phyloP scores from a whole-genome alignment of 2,888 invertebrate species.

The Parelbella ahira region DNA sequence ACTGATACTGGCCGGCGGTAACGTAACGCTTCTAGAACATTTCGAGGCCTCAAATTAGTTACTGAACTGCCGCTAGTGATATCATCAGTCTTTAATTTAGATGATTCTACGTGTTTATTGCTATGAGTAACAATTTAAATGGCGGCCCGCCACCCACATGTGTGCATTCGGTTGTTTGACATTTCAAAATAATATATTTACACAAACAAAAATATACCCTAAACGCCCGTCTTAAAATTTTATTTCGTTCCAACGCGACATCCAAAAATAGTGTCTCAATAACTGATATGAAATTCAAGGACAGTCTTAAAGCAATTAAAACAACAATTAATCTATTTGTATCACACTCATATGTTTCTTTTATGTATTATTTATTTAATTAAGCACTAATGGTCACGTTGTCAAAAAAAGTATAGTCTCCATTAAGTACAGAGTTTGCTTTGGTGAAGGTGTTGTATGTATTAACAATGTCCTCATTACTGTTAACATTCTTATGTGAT shows the following conservation, averaged over 20 bases:
- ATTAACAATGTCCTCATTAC: no score
- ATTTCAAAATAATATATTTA: slow-evolving; percentile 38
- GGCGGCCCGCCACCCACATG: slow-evolving; percentile 58
- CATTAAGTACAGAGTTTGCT: no score
- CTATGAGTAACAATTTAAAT: slow-evolving; percentile 66
- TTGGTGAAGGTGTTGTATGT: no score
- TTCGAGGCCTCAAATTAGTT: slow-evolving; percentile 22
- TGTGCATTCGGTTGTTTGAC: slow-evolving; percentile 57
- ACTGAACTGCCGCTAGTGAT: slow-evolving; percentile 36
- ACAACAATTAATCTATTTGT: slow-evolving; percentile 13
- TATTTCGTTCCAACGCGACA: neutral
- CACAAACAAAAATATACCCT: slow-evolving; percentile 29
- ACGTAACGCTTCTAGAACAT: slow-evolving; percentile 17
- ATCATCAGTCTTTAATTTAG: slow-evolving; percentile 58
- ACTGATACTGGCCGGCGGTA: neutral
- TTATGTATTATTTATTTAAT: no score
- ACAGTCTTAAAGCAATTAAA: slow-evolving; percentile 19
- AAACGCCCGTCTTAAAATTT: slow-evolving; percentile 25
- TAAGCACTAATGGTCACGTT: no score
- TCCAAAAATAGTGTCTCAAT: slow-evolving; percentile 9
- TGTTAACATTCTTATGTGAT: slow-evolving; percentile 1
- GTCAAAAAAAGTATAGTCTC: no score
- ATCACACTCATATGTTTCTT: neutral
- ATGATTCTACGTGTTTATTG: slow-evolving; percentile 62
- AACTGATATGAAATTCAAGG: slow-evolving; percentile 14